phyloP scores from a whole-genome alignment of 2,797 vertebrate species.

The Pteropus rufus region DNA sequence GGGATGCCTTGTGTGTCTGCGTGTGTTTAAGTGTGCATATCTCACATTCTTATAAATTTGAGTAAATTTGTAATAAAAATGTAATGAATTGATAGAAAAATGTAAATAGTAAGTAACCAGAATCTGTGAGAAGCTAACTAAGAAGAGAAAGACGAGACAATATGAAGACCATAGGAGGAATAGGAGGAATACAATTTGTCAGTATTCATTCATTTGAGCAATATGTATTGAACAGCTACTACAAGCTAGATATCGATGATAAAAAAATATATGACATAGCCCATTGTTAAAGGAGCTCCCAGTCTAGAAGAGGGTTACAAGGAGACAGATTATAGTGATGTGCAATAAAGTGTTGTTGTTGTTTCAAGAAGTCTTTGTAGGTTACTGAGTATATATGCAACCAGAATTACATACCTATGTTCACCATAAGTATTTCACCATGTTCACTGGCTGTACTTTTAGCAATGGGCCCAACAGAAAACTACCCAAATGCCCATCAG shows the following conservation, averaged over 20 bases:
- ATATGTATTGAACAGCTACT: neutral
- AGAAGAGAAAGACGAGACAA: neutral
- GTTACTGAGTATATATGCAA: neutral
- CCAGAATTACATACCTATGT: neutral
- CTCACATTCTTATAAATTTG: neutral
- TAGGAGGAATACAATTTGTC: neutral
- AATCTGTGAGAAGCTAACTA: neutral
- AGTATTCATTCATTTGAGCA: neutral
- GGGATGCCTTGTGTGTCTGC: neutral
- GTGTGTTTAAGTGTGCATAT: neutral
- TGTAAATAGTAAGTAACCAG: neutral
- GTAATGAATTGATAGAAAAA: neutral
- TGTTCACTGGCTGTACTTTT: neutral
- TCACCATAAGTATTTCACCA: neutral
- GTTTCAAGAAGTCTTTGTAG: neutral
- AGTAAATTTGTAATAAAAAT: neutral
- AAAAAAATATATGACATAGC: neutral
- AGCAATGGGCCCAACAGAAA: neutral
- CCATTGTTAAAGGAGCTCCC: neutral
- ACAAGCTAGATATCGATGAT: neutral
- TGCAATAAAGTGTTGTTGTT: neutral
- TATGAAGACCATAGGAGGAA: neutral
- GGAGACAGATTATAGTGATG: neutral
- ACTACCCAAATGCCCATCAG: neutral
- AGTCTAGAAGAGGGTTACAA: neutral